phyloP scores from a whole-genome alignment of 2,888 invertebrate species.

The Poecilobothrus nobilitatus region DNA sequence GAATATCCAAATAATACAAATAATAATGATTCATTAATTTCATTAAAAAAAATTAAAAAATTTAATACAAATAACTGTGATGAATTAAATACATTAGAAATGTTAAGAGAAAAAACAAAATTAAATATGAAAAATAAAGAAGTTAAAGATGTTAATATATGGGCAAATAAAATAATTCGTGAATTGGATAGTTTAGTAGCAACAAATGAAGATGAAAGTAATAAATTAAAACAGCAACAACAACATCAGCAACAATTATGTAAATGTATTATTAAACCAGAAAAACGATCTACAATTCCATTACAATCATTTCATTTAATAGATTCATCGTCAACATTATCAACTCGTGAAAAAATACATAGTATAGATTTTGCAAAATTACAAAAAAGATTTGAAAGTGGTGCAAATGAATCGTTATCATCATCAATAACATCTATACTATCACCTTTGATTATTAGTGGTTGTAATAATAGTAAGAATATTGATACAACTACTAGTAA shows the following conservation, averaged over 20 bases:
- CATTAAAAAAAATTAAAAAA: neutral
- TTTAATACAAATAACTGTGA: neutral
- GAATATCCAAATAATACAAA: neutral
- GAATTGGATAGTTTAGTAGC: constrained; percentile 44
- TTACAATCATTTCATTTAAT: constrained; percentile 43
- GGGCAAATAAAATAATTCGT: constrained; percentile 43
- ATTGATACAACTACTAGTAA: neutral
- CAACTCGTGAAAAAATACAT: constrained; percentile 21
- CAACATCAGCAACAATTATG: neutral
- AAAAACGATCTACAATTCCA: constrained; percentile 44
- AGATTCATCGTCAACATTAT: constrained; percentile 22
- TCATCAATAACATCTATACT: constrained; percentile 20
- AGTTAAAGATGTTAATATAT: constrained; percentile 40
- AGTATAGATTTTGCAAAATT: neutral
- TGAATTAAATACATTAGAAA: neutral
- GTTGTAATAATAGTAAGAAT: neutral
- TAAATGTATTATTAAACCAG: constrained; percentile 36
- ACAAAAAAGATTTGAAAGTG: neutral
- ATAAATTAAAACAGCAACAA: constrained; percentile 13
- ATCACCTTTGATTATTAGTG: constrained; percentile 19
- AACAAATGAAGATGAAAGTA: constrained; percentile 28
- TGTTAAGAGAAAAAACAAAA: neutral
- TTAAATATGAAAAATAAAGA: constrained; percentile 8
- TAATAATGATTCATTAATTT: neutral
- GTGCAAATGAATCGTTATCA: neutral